Evolutionary conservation across 2,797 vertebrate genomes (phyloP), one percentile per base, ranked within the genome.

Genomic region (Myoxocephalus aenaeus): DNA sequence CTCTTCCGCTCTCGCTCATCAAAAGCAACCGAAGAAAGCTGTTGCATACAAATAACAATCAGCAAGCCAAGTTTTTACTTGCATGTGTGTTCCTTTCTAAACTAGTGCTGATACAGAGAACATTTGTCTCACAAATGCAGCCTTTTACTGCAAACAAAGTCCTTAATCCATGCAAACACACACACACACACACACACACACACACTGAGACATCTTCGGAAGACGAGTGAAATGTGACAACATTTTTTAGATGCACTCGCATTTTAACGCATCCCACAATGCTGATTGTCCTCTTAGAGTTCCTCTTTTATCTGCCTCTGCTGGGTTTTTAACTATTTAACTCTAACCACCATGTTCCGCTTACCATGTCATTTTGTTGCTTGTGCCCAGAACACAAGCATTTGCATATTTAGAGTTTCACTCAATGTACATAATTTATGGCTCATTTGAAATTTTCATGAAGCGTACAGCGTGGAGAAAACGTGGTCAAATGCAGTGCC

Each of bases 341-440:
- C 38, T 68, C 56, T 29, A 8, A n/a, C 59, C 54, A 3, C 14
- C 54, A 27, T 62, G 65, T 75, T 77, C 46, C 69, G 48, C 67
- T 74, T 42, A 58, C 34, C 58, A 53, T 69, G 72, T 73, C 42
- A 36, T 59, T 77, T 73, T 64, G 63, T 71, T 54, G 6, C 79
- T 40, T 51, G 70, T 36, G 38, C 51, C 1, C 61, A 81, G 57
- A 81, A 71, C 54, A 74, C 61, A 14, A 38, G 32, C 18, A 1
- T 73, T 61, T 72, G 72, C 76, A 80, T 84, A 72, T 82, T 87
- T 65, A 68, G 51, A 62, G 51, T 75, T 77, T 85, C 70, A 46
- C 69, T 80, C 40, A 61, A 20, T 77, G 64, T 87, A 68, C 80
- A 83, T 88, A 81, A 90, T 91, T 88, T 22, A 89, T 88, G 76